A percentile compares a stretch with the other conserved stretches of the same genome.
These are phyloP conservation scores for Tenthredo scrophulariae DNA, from an alignment of 2,888 invertebrate species.

Conservation along the genomic window DNA sequence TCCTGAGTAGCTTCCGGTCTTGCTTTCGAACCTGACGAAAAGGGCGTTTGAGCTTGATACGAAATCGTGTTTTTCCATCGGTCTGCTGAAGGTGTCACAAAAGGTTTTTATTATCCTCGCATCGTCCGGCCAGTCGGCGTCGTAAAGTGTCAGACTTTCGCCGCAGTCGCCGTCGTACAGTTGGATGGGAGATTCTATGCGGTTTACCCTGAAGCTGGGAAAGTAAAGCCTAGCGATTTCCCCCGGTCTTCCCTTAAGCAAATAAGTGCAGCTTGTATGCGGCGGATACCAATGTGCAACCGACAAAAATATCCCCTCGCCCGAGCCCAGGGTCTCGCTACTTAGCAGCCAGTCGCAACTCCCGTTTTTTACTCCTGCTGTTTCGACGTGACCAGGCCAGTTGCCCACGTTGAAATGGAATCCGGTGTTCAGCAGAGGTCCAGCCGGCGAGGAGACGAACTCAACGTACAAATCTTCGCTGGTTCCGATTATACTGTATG, in stretches of 20 bases:
- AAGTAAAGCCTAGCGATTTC: conserved; percentile 95
- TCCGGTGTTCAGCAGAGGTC: conserved; percentile 93
- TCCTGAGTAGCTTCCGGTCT: conserved; percentile 95
- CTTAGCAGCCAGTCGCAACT: conserved; percentile 94
- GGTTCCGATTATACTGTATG: conserved; percentile 95
- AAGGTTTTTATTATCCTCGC: conserved; percentile 95
- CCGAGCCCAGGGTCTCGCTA: conserved; percentile 88
- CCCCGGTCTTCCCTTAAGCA: conserved; percentile 91
- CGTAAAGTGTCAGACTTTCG: conserved; percentile 93
- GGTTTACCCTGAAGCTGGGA: conserved; percentile 93
- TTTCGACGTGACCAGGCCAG: conserved; percentile 96
- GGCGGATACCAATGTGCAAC: conserved; percentile 97
- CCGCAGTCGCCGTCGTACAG: conserved; percentile 94
- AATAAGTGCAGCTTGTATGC: conserved; percentile 94
- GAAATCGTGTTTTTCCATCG: conserved; percentile 96
- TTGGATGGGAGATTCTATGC: conserved; percentile 92
- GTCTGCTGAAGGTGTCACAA: conserved; percentile 95
- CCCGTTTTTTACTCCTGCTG: conserved; percentile 91
- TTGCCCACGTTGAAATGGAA: conserved; percentile 97
- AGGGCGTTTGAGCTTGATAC: conserved; percentile 93
- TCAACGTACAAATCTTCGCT: conserved; percentile 93
- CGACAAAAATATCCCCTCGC: conserved; percentile 93
- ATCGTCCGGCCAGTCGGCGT: conserved; percentile 92
- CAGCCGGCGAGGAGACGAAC: conserved; percentile 93
- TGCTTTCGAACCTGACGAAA: conserved; percentile 94